Conservation (phyloP, 35 echinoderm and acorn worm species). For the Holothuria glaberrima region DNA sequence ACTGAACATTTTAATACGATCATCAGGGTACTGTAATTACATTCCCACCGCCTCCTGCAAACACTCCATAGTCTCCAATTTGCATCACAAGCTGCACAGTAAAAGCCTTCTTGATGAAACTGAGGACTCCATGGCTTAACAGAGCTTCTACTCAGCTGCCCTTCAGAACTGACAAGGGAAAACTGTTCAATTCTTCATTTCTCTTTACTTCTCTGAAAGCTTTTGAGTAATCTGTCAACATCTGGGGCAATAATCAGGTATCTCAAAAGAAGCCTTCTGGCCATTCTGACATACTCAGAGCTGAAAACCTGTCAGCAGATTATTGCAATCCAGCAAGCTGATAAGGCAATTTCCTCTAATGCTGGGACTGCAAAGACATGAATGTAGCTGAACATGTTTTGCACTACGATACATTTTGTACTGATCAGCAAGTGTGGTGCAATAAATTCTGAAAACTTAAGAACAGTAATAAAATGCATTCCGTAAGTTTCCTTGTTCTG, state of each 20-base stretch:
- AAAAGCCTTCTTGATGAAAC: neutral
- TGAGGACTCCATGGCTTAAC: neutral
- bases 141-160: neutral
- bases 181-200: slow-evolving; percentile 6
- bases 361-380: neutral
- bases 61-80: slow-evolving; percentile 42
- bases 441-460: no score
- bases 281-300: neutral
- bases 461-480: no score
- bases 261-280: slow-evolving; percentile 18
- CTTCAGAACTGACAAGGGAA: slow-evolving; percentile 46
- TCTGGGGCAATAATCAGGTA: slow-evolving; percentile 50
- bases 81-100: slow-evolving; percentile 31
- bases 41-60: slow-evolving; percentile 39
- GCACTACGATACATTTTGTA: no score
- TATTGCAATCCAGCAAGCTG: slow-evolving; percentile 27
- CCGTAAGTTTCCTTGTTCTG: no score
- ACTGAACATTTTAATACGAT: slow-evolving; percentile 19
- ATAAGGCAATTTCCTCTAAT: slow-evolving; percentile 8
- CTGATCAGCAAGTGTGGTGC: no score
- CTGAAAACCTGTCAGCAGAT: slow-evolving; percentile 18
- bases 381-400: no score
- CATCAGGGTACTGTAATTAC: slow-evolving; percentile 36
- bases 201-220: slow-evolving; percentile 25
- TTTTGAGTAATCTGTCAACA: slow-evolving; percentile 52